phyloP scores from a whole-genome alignment of 1,140 invertebrate genomes.

The Manduca sexta region DNA sequence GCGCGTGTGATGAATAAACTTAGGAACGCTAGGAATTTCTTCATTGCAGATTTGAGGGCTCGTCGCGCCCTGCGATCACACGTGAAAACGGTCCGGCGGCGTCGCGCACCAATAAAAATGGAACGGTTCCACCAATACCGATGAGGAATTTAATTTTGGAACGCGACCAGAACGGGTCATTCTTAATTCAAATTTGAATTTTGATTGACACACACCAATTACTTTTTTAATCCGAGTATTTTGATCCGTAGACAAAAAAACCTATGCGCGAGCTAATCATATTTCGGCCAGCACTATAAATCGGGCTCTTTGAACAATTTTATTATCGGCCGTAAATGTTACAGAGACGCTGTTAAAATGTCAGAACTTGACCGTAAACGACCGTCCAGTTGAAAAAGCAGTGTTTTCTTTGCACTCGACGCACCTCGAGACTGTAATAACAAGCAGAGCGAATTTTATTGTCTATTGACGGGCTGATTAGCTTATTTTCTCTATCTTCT shows the following conservation, averaged over 20 bases:
- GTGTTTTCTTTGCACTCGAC: conserved; percentile 55
- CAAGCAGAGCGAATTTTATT: conserved; percentile 53
- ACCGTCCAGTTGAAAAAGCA: conserved; percentile 55
- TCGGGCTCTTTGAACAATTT: conserved; percentile 56
- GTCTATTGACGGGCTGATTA: conserved; percentile 62
- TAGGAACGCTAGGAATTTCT: conserved; percentile 56
- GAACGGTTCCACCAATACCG: conserved; percentile 28
- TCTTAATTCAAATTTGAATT: conserved; percentile 31
- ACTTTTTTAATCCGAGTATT: conserved; percentile 23
- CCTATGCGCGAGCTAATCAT: conserved; percentile 21
- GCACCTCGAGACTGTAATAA: conserved; percentile 39
- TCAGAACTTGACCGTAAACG: conserved; percentile 63
- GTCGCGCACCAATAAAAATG: conserved; percentile 36
- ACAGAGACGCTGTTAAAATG: conserved; percentile 58
- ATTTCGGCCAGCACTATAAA: conserved; percentile 34
- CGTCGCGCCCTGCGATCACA: conserved; percentile 27
- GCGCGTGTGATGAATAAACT: conserved; percentile 69
- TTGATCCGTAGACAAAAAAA: neutral
- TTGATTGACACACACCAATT: conserved; percentile 30
- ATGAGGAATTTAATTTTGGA: conserved; percentile 28
- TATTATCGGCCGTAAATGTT: conserved; percentile 58
- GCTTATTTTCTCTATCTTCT: conserved; percentile 61
- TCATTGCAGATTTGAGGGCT: conserved; percentile 65
- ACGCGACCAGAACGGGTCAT: conserved; percentile 17
- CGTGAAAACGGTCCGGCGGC: conserved; percentile 47